Conservation (phyloP, 2,888 invertebrate genomes). For the Pemphredon lugubris region DNA sequence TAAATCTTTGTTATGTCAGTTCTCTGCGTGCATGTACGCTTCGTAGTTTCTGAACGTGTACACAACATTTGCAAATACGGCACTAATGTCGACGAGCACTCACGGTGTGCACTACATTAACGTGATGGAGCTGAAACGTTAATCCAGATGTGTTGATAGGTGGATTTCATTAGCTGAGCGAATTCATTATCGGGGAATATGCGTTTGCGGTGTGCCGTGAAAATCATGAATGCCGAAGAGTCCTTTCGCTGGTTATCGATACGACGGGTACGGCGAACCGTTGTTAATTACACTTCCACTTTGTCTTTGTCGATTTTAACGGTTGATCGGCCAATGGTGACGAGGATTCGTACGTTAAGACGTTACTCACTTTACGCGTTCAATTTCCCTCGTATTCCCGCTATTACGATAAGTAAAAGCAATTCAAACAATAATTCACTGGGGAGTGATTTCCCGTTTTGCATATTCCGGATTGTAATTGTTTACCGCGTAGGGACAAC, state of each 20-base stretch:
- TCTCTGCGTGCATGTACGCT: conserved; percentile 13
- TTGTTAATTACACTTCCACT: too few relatives aligned
- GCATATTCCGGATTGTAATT: too few relatives aligned
- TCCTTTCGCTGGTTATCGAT: conserved; percentile 15
- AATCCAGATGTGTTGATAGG: conserved; percentile 46
- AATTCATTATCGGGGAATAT: conserved; percentile 42
- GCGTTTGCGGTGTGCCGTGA: conserved; percentile 15
- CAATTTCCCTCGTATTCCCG: too few relatives aligned
- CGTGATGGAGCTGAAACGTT: conserved; percentile 44
- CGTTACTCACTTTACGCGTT: too few relatives aligned
- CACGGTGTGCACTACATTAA: conserved; percentile 34
- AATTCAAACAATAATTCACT: too few relatives aligned
- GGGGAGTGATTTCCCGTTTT: too few relatives aligned
- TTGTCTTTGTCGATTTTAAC: too few relatives aligned
- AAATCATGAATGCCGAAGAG: conserved; percentile 31
- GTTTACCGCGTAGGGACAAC: too few relatives aligned
- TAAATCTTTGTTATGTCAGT: conserved; percentile 53
- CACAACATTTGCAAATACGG: conserved; percentile 50
- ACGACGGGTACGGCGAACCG: background rate
- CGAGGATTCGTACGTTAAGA: too few relatives aligned
- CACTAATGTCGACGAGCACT: conserved; percentile 43
- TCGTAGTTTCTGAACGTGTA: conserved; percentile 43
- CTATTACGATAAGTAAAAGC: too few relatives aligned
- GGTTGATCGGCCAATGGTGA: too few relatives aligned
- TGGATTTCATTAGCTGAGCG: conserved; percentile 45